Evolutionary conservation across 2,888 invertebrate species (phyloP).

Genomic region (Mythimna albipuncta): DNA sequence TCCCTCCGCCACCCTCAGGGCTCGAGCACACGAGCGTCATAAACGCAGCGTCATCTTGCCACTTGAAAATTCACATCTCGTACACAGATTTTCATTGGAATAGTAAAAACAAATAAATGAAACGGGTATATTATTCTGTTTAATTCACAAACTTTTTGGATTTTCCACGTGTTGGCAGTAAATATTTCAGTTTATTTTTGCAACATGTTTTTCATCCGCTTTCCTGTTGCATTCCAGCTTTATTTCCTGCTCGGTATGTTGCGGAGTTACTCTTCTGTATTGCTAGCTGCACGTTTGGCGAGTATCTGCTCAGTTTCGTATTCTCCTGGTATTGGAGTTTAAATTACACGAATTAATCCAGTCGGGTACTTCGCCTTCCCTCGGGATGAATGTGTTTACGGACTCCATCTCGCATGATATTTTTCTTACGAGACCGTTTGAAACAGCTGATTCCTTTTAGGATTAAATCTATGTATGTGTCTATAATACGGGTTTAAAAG

Average conservation of each 20-base stretch:
- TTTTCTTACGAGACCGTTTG: constrained; percentile 61
- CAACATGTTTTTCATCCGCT: constrained; percentile 30
- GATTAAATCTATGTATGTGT: constrained; percentile 17
- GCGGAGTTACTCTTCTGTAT: constrained; percentile 57
- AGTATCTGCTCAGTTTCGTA: constrained; percentile 79
- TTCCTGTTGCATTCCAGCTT: constrained; percentile 43
- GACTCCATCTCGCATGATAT: constrained; percentile 67
- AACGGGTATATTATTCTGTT: constrained; percentile 53
- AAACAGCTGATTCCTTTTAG: constrained; percentile 16
- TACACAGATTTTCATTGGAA: constrained; percentile 66
- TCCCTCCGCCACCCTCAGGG: constrained; percentile 75
- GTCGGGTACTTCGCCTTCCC: constrained; percentile 75
- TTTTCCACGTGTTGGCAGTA: constrained; percentile 33
- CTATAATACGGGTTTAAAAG: constrained; percentile 5
- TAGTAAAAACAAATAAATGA: constrained; percentile 56
- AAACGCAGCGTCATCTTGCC: constrained; percentile 65
- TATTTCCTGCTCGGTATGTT: constrained; percentile 26
- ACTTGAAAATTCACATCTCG: constrained; percentile 62
- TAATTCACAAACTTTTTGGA: constrained; percentile 33
- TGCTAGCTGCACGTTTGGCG: constrained; percentile 54
- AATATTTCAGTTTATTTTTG: constrained; percentile 34
- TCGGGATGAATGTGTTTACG: constrained; percentile 76
- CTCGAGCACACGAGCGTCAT: constrained; percentile 73
- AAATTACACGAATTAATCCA: constrained; percentile 87
- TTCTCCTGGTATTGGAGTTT: constrained; percentile 85